phyloP scores from a whole-genome alignment of 2,888 invertebrate species.

The Junonia oenone region DNA sequence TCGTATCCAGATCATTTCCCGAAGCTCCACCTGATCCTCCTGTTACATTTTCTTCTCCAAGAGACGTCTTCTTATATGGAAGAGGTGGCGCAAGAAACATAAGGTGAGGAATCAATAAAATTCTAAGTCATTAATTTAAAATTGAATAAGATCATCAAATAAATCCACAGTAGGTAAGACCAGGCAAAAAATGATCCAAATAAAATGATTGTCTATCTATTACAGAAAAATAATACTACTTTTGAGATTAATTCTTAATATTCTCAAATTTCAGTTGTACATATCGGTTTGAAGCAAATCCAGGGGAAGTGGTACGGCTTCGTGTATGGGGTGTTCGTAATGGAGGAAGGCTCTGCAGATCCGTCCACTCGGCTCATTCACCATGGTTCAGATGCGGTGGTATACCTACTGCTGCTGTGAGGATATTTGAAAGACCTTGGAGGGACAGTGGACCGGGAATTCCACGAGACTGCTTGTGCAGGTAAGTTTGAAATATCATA shows the following conservation, averaged over 20 bases:
- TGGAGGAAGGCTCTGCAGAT: conserved; percentile 79
- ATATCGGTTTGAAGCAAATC: conserved; percentile 92
- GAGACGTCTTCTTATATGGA: conserved; percentile 91
- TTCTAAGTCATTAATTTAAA: no score
- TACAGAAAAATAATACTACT: no score
- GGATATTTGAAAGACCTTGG: conserved; percentile 89
- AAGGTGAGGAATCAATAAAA: no score
- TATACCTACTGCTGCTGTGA: conserved; percentile 83
- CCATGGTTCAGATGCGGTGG: conserved; percentile 86
- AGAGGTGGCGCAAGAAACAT: conserved; percentile 90
- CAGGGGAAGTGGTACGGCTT: conserved; percentile 88
- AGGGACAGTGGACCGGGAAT: conserved; percentile 78
- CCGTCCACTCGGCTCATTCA: conserved; percentile 82
- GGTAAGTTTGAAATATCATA: conserved; percentile 46
- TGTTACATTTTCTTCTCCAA: conserved; percentile 88
- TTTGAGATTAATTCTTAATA: no score
- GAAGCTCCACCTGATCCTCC: conserved; percentile 81
- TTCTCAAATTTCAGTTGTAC: conserved; percentile 82
- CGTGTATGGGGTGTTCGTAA: conserved; percentile 86
- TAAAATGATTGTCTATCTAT: no score
- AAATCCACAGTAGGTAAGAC: no score
- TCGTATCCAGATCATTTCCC: conserved; percentile 82
- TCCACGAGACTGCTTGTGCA: conserved; percentile 89
- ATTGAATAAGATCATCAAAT: no score
- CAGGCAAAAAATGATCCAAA: no score